Evolutionary conservation across 2,113 vertebrate genomes (phyloP).

Genomic region (Emydocephalus ijimae): DNA sequence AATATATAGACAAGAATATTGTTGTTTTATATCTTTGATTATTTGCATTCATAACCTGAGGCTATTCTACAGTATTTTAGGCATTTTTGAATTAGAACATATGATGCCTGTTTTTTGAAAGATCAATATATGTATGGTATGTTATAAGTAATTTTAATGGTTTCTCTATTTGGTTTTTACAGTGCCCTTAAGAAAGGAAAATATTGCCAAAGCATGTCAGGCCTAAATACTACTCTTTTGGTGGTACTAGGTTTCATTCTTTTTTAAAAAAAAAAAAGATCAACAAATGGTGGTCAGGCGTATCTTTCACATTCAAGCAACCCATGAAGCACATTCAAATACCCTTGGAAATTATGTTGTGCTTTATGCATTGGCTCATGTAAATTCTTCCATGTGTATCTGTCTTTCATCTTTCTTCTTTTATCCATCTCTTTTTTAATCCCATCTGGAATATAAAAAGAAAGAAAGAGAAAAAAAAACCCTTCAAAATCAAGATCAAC

Average conservation of each 20-base stretch:
- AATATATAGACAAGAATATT: no score
- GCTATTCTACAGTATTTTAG: no score
- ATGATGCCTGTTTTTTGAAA: background rate
- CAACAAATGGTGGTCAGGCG: background rate
- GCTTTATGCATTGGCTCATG: background rate
- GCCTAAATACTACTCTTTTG: background rate
- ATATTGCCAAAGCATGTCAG: background rate
- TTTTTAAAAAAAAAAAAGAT: background rate
- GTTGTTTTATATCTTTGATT: no score
- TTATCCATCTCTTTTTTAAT: background rate
- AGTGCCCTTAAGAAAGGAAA: background rate
- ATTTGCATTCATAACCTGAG: no score
- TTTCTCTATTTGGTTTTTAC: background rate
- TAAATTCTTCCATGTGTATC: background rate
- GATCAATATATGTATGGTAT: background rate
- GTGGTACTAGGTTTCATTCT: background rate
- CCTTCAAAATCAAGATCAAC: background rate
- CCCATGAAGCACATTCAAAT: background rate
- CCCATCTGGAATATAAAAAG: background rate
- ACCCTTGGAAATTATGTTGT: background rate
- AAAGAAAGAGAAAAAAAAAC: background rate
- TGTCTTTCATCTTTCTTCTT: background rate
- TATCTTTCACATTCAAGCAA: background rate
- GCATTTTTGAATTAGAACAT: background rate
- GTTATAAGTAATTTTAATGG: background rate